A percentile compares a stretch with the other conserved stretches of the same genome.
These are phyloP conservation scores for Zaprionus taronus DNA, from an alignment of 1,140 invertebrate species.

Conservation along the genomic window DNA sequence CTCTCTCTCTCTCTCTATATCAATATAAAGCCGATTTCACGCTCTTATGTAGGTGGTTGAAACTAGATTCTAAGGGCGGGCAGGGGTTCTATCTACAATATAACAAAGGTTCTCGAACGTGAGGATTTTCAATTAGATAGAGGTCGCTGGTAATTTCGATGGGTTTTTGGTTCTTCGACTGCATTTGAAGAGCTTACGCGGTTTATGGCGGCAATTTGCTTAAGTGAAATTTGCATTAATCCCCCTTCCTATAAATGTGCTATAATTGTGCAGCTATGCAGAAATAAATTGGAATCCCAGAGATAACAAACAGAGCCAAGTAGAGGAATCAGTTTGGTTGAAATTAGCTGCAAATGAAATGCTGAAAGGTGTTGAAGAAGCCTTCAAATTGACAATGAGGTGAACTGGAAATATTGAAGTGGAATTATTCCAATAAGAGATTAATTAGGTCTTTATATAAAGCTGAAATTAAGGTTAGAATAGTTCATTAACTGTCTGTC, in stretches of 20 bases:
- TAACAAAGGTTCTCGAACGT: conserved; percentile 44
- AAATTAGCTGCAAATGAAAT: conserved; percentile 13
- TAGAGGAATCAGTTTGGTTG: conserved; percentile 18
- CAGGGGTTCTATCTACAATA: conserved; percentile 22
- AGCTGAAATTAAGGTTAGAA: background rate
- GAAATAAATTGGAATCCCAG: conserved; percentile 52
- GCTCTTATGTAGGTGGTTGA: conserved; percentile 61
- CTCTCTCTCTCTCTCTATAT: no score
- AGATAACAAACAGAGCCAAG: conserved; percentile 58
- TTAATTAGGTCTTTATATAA: background rate
- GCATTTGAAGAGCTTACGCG: conserved; percentile 54
- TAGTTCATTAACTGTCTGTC: no score
- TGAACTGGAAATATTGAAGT: no score
- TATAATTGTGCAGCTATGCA: conserved; percentile 56
- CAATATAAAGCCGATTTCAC: conserved; percentile 67
- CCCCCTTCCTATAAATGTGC: conserved; percentile 18
- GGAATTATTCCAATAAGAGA: background rate
- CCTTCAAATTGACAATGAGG: background rate
- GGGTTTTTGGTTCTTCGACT: conserved; percentile 1
- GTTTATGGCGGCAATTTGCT: conserved; percentile 74
- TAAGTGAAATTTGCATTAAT: conserved; percentile 80
- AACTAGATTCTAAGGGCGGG: conserved; percentile 18
- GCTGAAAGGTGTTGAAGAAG: background rate
- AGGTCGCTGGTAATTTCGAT: conserved; percentile 61
- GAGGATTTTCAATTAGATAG: conserved; percentile 79